phyloP scores from a whole-genome alignment of 2,888 invertebrate species.

The Acanthoscelides obtectus region DNA sequence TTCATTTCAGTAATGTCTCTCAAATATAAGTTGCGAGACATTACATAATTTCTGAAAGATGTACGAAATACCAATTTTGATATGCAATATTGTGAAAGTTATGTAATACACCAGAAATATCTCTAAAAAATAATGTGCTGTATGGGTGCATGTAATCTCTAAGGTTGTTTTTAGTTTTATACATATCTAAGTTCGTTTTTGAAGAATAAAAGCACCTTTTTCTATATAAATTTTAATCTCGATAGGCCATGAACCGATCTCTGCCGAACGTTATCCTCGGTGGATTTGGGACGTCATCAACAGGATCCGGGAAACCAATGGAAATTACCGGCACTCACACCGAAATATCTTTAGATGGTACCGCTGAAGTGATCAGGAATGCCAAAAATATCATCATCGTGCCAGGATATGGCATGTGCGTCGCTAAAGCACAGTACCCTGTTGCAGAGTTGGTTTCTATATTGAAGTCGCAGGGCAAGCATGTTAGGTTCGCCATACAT shows the following conservation, averaged over 20 bases:
- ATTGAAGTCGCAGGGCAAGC: slow-evolving; percentile 70
- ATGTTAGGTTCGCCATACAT: slow-evolving; percentile 85
- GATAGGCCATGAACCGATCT: slow-evolving; percentile 74
- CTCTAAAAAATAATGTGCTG: no score
- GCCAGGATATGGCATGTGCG: slow-evolving; percentile 84
- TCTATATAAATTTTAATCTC: no score
- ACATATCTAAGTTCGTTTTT: no score
- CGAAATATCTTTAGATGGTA: slow-evolving; percentile 70
- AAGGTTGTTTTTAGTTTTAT: no score
- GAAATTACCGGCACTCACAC: slow-evolving; percentile 76
- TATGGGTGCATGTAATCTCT: no score
- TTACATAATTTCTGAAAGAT: no score
- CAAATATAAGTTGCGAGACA: no score
- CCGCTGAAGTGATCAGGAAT: slow-evolving; percentile 71
- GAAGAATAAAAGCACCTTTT: no score
- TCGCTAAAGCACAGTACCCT: slow-evolving; percentile 90
- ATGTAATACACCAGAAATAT: no score
- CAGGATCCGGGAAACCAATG: slow-evolving; percentile 71
- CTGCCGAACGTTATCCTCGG: slow-evolving; percentile 85
- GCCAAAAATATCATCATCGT: slow-evolving; percentile 83
- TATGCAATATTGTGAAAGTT: no score
- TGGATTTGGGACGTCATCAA: slow-evolving; percentile 75
- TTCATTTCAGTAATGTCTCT: no score
- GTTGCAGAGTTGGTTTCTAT: slow-evolving; percentile 79
- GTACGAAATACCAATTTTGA: no score